Evolutionary conservation across 2,888 invertebrate species (phyloP).

Genomic region (Flexamia atlantica): DNA sequence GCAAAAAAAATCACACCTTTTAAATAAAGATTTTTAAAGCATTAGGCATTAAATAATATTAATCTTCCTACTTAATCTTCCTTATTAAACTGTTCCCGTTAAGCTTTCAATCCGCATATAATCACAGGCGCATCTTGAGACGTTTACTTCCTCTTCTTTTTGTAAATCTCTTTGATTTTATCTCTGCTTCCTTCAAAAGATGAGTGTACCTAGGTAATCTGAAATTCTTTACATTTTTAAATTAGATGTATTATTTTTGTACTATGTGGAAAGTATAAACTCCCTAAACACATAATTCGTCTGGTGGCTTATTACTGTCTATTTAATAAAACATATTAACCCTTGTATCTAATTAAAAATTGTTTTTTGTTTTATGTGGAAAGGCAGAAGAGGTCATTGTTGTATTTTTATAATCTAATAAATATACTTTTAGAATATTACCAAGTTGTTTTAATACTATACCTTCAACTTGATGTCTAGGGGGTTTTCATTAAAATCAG

Average conservation of each 20-base stretch:
- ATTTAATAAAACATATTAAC: conserved; percentile 16
- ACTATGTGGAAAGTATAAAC: neutral
- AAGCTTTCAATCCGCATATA: neutral
- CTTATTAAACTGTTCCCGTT: neutral
- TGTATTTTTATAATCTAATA: conserved; percentile 58
- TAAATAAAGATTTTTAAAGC: too few species aligned
- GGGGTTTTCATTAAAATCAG: too few species aligned
- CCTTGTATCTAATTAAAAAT: neutral
- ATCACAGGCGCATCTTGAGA: neutral
- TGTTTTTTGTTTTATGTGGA: conserved; percentile 36
- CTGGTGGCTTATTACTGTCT: conserved; percentile 19
- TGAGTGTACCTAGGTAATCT: neutral
- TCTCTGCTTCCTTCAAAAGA: neutral
- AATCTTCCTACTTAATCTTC: too few species aligned
- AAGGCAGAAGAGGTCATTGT: conserved; percentile 37
- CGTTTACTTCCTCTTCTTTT: neutral
- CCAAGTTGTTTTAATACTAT: neutral
- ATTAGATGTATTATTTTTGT: neutral
- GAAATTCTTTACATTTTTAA: neutral
- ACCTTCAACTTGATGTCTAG: too few species aligned
- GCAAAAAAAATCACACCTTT: too few species aligned
- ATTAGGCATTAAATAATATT: too few species aligned
- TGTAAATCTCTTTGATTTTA: neutral
- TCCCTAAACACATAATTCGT: neutral
- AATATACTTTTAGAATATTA: conserved; percentile 54